These are phyloP conservation scores for Fistularia tabacaria DNA, from an alignment of 2,797 vertebrate genomes.

Conservation along the genomic window DNA sequence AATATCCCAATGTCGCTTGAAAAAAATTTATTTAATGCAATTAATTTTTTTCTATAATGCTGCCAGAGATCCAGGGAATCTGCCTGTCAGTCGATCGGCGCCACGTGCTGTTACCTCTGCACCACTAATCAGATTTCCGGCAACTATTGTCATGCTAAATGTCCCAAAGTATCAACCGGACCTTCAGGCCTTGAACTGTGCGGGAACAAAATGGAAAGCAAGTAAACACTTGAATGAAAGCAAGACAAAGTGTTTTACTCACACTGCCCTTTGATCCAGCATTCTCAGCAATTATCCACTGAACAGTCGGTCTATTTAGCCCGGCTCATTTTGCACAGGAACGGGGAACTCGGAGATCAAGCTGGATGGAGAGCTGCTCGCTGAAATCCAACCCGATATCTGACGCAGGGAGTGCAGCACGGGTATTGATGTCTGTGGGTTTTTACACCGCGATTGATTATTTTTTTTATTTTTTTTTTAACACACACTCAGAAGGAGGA, in stretches of 20 bases:
- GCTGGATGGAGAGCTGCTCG: too few species aligned
- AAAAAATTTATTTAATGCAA: too few species aligned
- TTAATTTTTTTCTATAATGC: too few species aligned
- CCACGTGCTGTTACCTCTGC: conserved; percentile 1
- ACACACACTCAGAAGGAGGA: conserved; percentile 24
- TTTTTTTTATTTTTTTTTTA: conserved; percentile 28
- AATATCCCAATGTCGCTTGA: too few species aligned
- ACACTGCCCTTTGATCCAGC: conserved; percentile 36
- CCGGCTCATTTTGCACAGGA: conserved; percentile 28
- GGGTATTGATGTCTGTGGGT: conserved; percentile 30
- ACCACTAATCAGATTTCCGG: not conserved
- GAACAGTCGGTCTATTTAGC: conserved; percentile 31
- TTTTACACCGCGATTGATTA: conserved; percentile 30
- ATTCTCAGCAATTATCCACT: conserved; percentile 25
- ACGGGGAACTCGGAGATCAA: too few species aligned
- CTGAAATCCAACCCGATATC: too few species aligned
- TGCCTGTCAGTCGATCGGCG: not conserved
- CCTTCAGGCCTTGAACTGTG: conserved; percentile 13
- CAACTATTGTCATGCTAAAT: conserved; percentile 1
- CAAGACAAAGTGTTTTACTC: too few species aligned
- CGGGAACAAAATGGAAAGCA: conserved; percentile 36
- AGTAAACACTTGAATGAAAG: conserved; percentile 9
- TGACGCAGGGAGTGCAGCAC: not conserved
- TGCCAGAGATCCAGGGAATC: not conserved
- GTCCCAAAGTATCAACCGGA: conserved; percentile 28